phyloP scores from a whole-genome alignment of 1,140 invertebrate genomes.

The Drosophila neocordata region DNA sequence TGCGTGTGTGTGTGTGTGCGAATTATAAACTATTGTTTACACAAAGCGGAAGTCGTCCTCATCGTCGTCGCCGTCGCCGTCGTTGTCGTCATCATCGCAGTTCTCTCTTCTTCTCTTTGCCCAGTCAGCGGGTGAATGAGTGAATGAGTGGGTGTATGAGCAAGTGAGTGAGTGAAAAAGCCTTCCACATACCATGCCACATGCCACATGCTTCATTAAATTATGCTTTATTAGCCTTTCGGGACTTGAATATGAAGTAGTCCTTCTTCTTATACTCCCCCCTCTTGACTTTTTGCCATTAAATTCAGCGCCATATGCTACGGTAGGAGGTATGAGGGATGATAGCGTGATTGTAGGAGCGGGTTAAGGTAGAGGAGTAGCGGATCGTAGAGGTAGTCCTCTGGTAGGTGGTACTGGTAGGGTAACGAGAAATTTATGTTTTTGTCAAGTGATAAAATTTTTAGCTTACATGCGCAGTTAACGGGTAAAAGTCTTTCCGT shows the following conservation, averaged over 20 bases:
- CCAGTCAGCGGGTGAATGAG: constrained; percentile 15
- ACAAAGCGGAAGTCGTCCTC: constrained; percentile 73
- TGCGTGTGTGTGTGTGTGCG: constrained; percentile 44
- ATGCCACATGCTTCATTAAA: constrained; percentile 73
- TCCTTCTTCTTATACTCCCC: constrained; percentile 21
- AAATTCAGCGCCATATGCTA: constrained; percentile 41
- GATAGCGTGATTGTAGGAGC: neutral
- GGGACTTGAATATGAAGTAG: constrained; percentile 80
- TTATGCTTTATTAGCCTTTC: constrained; percentile 80
- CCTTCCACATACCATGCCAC: constrained; percentile 7
- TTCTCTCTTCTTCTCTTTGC: too few species aligned
- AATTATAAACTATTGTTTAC: constrained; percentile 81
- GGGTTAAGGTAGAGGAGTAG: neutral
- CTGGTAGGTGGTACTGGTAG: neutral
- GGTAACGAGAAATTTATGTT: constrained; percentile 76
- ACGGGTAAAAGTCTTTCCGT: constrained; percentile 14
- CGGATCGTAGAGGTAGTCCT: too few species aligned
- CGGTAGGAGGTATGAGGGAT: constrained; percentile 9
- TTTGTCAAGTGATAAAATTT: constrained; percentile 81
- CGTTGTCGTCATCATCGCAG: constrained; percentile 14
- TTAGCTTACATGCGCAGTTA: constrained; percentile 77
- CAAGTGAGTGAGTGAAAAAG: neutral
- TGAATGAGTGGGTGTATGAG: constrained; percentile 39
- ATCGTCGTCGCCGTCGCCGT: constrained; percentile 31
- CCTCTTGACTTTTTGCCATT: constrained; percentile 39